Conservation (phyloP, 1,140 invertebrate species). For the Drosophila tani region DNA sequence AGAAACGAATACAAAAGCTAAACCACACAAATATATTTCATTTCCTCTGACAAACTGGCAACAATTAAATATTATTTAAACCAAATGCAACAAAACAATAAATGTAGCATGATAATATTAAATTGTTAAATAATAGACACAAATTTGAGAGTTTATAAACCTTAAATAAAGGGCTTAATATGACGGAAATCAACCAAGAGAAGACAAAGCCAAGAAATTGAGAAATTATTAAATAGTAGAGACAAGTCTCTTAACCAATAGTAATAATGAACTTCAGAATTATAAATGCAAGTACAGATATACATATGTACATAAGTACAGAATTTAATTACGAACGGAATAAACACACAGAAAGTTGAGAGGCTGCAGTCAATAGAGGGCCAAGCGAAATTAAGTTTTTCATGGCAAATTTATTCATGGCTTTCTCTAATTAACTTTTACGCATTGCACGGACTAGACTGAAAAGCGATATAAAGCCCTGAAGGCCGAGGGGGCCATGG, state of each 20-base stretch:
- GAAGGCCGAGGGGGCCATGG: neutral
- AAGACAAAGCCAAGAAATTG: neutral
- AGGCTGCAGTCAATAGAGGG: slow-evolving; percentile 8
- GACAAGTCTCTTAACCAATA: neutral
- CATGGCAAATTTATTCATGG: slow-evolving; percentile 50
- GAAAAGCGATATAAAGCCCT: slow-evolving; percentile 43
- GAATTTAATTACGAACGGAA: neutral
- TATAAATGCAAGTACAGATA: neutral
- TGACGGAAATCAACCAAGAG: neutral
- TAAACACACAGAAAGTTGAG: slow-evolving; percentile 16
- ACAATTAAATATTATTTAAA: slow-evolving; percentile 30
- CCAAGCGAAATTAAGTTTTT: slow-evolving; percentile 33
- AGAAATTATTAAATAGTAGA: neutral
- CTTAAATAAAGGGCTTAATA: neutral
- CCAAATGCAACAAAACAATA: neutral
- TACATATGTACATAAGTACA: too few relatives aligned
- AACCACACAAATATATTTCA: slow-evolving; percentile 15
- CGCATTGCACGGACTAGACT: slow-evolving; percentile 37
- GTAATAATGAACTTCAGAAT: neutral
- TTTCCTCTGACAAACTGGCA: slow-evolving; percentile 7
- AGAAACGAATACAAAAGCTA: slow-evolving; percentile 12
- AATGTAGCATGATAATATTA: neutral
- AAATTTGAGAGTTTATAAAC: neutral
- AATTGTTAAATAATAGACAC: slow-evolving; percentile 17
- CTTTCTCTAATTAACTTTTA: slow-evolving; percentile 70